These are phyloP conservation scores for Hypotaenidia okinawae DNA, from an alignment of 2,797 vertebrate genomes.

Conservation along the genomic window DNA sequence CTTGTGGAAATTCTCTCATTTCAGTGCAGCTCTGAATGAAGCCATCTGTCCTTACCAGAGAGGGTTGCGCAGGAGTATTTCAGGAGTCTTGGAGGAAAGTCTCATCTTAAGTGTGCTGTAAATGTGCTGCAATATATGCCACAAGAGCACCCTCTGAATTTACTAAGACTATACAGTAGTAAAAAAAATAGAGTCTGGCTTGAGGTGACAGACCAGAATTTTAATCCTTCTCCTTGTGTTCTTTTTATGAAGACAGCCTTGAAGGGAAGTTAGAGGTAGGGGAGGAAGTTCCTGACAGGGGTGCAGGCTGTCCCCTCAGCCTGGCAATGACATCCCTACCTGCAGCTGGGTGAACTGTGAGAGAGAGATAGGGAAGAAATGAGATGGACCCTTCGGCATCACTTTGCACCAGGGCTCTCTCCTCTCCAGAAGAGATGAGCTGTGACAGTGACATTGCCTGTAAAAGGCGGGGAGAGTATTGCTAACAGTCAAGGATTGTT, in stretches of 20 bases:
- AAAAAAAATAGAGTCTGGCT: neutral
- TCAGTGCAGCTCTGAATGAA: neutral
- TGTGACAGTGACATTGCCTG: neutral
- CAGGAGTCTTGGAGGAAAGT: conserved; percentile 7
- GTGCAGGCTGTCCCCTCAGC: neutral
- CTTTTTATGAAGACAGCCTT: neutral
- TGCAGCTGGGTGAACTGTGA: neutral
- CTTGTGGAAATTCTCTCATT: conserved; percentile 8
- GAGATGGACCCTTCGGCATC: neutral
- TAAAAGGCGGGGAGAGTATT: neutral
- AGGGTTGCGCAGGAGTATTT: neutral
- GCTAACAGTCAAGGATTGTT: neutral
- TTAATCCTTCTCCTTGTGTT: neutral
- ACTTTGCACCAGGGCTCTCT: fast-evolving
- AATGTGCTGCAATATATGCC: neutral
- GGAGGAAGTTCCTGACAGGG: neutral
- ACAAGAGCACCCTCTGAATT: neutral
- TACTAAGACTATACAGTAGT: neutral
- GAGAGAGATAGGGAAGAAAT: neutral
- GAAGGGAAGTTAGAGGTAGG: neutral
- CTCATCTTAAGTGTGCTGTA: neutral
- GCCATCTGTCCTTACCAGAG: neutral
- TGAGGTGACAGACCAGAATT: neutral
- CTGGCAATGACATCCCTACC: neutral
- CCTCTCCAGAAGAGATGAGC: fast-evolving